phyloP scores from a whole-genome alignment of 2,113 vertebrate genomes.

The Oxyruncus cristatus region DNA sequence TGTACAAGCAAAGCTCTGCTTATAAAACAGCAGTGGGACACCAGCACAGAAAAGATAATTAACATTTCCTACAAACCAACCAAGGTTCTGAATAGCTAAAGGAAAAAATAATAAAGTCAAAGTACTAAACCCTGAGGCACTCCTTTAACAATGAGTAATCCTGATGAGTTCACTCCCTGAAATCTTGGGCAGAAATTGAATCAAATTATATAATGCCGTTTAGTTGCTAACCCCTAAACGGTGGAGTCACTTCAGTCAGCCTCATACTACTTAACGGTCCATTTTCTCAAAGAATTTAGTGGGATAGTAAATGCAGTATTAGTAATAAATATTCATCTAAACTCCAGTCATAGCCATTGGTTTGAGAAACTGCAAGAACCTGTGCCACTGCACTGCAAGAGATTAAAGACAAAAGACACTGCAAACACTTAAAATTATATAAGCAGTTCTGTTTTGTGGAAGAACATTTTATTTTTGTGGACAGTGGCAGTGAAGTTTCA shows the following conservation, averaged over 20 bases:
- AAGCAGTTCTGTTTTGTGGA: neutral
- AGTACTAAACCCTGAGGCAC: slow-evolving; percentile 67
- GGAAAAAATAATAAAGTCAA: slow-evolving; percentile 68
- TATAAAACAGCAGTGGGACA: slow-evolving; percentile 64
- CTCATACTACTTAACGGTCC: neutral
- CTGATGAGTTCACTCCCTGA: slow-evolving; percentile 62
- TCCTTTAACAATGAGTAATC: slow-evolving; percentile 74
- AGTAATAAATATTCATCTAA: slow-evolving; percentile 51
- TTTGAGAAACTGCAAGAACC: slow-evolving; percentile 12
- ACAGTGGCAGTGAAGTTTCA: neutral
- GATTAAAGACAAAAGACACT: neutral
- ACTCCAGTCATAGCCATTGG: neutral
- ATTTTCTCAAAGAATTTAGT: slow-evolving; percentile 52
- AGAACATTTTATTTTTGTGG: neutral
- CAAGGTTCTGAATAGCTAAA: slow-evolving; percentile 67
- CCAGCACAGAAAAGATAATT: slow-evolving; percentile 68
- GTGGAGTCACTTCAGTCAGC: slow-evolving; percentile 43
- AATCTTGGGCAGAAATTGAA: slow-evolving; percentile 66
- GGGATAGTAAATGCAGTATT: slow-evolving; percentile 37
- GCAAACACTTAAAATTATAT: neutral
- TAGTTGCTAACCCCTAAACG: slow-evolving; percentile 54
- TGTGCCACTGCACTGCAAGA: neutral
- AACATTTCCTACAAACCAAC: slow-evolving; percentile 65
- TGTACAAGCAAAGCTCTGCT: slow-evolving; percentile 62
- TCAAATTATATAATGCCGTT: slow-evolving; percentile 65